phyloP scores from a whole-genome alignment of 2,797 vertebrate genomes.

The Heteromormyrus szaboi region DNA sequence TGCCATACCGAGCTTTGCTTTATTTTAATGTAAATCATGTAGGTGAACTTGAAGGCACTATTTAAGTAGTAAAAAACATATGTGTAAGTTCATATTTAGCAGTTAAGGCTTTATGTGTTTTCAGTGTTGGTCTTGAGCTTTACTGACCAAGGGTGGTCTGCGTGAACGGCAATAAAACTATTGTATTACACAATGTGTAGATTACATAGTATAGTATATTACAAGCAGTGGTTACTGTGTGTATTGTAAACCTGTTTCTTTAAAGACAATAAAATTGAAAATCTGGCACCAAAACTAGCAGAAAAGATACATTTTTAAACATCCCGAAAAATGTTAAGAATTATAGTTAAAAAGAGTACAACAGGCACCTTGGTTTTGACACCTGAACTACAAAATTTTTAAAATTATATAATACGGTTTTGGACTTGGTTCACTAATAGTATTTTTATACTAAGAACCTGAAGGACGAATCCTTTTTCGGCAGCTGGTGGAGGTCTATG shows the following conservation, averaged over 20 bases:
- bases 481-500: not conserved
- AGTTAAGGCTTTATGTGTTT: slow-evolving; percentile 38
- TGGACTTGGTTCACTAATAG: not conserved
- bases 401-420: not conserved
- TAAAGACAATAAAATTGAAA: slow-evolving; percentile 13
- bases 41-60: not conserved
- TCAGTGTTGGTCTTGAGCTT: slow-evolving; percentile 23
- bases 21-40: not conserved
- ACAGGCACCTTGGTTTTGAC: not conserved
- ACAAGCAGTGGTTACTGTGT: not conserved
- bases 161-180: slow-evolving; percentile 28
- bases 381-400: not conserved
- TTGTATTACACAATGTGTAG: slow-evolving; percentile 33
- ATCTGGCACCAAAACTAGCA: not conserved
- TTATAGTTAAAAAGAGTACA: not conserved
- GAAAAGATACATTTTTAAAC: not conserved
- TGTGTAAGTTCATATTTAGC: not conserved
- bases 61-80: not conserved
- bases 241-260: slow-evolving; percentile 28
- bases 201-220: slow-evolving; percentile 26
- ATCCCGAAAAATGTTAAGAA: not conserved
- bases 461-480: not conserved
- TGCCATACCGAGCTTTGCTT: not conserved
- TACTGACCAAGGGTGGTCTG: slow-evolving; percentile 21
- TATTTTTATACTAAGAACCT: not conserved